phyloP scores from a whole-genome alignment of 1,140 invertebrate species.

The Pseudoatta argentina region DNA sequence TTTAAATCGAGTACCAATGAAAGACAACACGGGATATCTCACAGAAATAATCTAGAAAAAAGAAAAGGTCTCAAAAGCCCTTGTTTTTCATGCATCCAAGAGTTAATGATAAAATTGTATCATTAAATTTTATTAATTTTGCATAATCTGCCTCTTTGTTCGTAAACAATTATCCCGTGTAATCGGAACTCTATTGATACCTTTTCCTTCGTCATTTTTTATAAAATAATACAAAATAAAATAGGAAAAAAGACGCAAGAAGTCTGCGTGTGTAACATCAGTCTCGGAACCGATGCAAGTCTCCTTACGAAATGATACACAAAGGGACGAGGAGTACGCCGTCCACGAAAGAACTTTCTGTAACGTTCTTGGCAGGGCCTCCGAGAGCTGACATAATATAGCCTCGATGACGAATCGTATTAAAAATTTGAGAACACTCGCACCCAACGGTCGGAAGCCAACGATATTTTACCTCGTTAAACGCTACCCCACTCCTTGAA shows the following conservation, averaged over 20 bases:
- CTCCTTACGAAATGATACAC: slow-evolving; percentile 21
- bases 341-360: slow-evolving; percentile 35
- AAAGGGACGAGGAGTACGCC: slow-evolving; percentile 7
- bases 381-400: slow-evolving; percentile 63
- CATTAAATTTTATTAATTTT: slow-evolving; percentile 23
- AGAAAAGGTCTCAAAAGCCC: slow-evolving; percentile 1
- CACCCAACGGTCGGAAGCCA: slow-evolving; percentile 73
- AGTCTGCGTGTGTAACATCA: slow-evolving; percentile 49
- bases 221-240: slow-evolving; percentile 66
- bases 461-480: slow-evolving; percentile 69
- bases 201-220: slow-evolving; percentile 34
- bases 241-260: slow-evolving; percentile 64
- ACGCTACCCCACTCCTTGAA: slow-evolving; percentile 64
- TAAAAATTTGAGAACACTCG: slow-evolving; percentile 73
- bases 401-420: slow-evolving; percentile 73
- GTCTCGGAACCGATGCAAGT: slow-evolving; percentile 50
- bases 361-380: slow-evolving; percentile 76
- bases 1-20: not conserved
- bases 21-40: not conserved
- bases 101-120: not conserved
- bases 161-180: slow-evolving; percentile 3
- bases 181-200: slow-evolving; percentile 30
- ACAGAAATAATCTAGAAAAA: not conserved
- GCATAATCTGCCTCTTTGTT: not conserved
- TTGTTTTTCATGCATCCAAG: not conserved